A percentile compares a stretch with the other conserved stretches of the same genome.
Evolutionary conservation across 2,888 invertebrate genomes (phyloP).

Genomic region (Holacanthella duospinosa): DNA sequence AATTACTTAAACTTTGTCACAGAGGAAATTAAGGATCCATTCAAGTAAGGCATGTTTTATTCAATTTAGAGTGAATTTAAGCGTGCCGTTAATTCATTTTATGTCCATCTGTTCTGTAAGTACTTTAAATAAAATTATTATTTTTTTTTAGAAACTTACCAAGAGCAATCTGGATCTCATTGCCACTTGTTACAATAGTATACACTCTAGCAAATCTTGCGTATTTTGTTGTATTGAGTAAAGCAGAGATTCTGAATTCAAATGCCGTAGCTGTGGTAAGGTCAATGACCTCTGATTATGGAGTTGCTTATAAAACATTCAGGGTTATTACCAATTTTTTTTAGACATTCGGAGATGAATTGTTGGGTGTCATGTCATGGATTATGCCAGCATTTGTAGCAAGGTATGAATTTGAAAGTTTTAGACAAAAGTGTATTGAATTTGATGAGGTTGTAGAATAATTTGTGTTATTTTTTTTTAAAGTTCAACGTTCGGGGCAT

Average conservation of each 20-base stretch:
- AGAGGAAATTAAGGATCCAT: conserved; percentile 85
- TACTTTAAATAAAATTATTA: too few species aligned
- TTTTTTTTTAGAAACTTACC: conserved; percentile 64
- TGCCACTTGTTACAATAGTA: conserved; percentile 78
- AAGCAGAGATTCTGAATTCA: conserved; percentile 67
- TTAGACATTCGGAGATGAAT: conserved; percentile 73
- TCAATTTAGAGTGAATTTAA: not conserved
- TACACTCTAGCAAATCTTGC: conserved; percentile 82
- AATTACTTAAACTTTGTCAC: conserved; percentile 91
- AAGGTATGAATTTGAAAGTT: conserved; percentile 43
- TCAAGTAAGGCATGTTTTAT: conserved; percentile 52
- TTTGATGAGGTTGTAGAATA: too few species aligned
- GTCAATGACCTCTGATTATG: not conserved
- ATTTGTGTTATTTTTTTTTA: not conserved
- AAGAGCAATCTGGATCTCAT: conserved; percentile 79
- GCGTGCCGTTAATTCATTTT: too few species aligned
- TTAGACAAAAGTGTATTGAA: not conserved
- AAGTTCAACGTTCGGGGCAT: conserved; percentile 63
- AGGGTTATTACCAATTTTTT: not conserved
- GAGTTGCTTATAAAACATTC: conserved; percentile 9
- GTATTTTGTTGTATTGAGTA: conserved; percentile 76
- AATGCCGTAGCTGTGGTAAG: conserved; percentile 77
- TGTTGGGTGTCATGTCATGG: conserved; percentile 78
- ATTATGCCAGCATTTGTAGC: conserved; percentile 93
- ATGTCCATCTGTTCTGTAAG: too few species aligned